Evolutionary conservation across 2,113 vertebrate genomes (phyloP).

Genomic region (Campylomormyrus numenius): DNA sequence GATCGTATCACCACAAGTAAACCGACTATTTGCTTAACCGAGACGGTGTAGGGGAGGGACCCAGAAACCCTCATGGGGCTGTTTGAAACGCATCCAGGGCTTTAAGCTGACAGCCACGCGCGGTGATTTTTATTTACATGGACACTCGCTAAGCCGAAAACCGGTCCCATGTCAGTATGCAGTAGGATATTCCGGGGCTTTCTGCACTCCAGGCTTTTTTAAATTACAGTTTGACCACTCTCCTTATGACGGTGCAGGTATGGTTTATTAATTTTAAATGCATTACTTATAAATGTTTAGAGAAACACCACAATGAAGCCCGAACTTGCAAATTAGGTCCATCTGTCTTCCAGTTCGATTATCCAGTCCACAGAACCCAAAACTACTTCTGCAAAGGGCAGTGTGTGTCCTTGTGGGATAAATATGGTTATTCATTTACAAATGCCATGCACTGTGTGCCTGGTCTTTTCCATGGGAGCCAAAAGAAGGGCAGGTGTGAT

Average conservation of each 20-base stretch:
- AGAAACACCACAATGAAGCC: neutral
- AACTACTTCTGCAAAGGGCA: neutral
- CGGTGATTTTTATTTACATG: neutral
- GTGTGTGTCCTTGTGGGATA: neutral
- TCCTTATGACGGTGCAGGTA: neutral
- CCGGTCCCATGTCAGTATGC: neutral
- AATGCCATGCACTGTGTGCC: neutral
- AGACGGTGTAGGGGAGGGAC: neutral
- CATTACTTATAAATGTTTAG: neutral
- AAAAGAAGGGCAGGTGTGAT: neutral
- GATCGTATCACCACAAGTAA: conserved; percentile 12
- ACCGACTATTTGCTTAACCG: neutral
- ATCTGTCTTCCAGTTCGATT: neutral
- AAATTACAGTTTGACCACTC: neutral
- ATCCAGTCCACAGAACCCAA: neutral
- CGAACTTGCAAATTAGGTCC: neutral
- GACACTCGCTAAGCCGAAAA: neutral
- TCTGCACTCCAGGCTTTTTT: neutral
- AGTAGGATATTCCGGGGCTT: neutral
- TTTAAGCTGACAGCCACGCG: neutral
- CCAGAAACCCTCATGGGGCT: neutral
- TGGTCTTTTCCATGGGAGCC: neutral
- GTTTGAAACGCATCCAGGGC: neutral
- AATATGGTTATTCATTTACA: neutral
- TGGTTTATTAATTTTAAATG: neutral